Evolutionary conservation across 2,797 vertebrate species (phyloP).

Genomic region (Sebastes cheni): DNA sequence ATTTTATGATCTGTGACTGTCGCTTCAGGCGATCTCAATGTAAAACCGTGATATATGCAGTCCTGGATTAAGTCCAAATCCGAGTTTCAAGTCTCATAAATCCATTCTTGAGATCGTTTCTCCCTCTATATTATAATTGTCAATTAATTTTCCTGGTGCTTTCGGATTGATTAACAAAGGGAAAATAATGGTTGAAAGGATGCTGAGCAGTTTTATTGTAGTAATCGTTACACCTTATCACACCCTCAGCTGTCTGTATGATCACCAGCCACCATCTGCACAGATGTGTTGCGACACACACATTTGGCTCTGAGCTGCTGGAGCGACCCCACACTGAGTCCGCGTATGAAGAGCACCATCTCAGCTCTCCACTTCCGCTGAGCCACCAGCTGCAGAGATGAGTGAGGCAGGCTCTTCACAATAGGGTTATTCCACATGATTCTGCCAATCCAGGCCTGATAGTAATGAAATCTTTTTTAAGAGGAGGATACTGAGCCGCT

Average conservation of each 20-base stretch:
- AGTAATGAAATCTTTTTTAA: constrained; percentile 63
- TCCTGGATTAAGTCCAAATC: not conserved
- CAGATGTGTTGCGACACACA: constrained; percentile 63
- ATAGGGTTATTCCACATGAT: constrained; percentile 60
- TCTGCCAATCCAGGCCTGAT: constrained; percentile 60
- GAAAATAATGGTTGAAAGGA: not conserved
- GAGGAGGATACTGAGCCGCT: constrained; percentile 63
- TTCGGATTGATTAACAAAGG: not conserved
- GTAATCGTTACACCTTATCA: constrained; percentile 21
- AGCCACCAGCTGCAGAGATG: constrained; percentile 70
- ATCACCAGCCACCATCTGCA: constrained; percentile 41
- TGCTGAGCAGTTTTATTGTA: constrained; percentile 2
- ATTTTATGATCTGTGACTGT: not conserved
- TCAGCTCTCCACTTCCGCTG: constrained; percentile 58
- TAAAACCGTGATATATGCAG: not conserved
- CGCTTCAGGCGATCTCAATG: not conserved
- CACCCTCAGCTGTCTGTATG: constrained; percentile 34
- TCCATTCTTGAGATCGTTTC: not conserved
- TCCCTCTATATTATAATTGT: not conserved
- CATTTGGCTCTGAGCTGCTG: constrained; percentile 49
- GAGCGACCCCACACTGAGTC: constrained; percentile 74
- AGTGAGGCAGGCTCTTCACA: constrained; percentile 60
- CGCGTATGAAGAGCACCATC: constrained; percentile 41
- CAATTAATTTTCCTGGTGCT: not conserved
- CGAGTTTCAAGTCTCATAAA: not conserved